Base-by-base conservation (phyloP, 2,888 invertebrate species). In the Microplitis manilae region DNA sequence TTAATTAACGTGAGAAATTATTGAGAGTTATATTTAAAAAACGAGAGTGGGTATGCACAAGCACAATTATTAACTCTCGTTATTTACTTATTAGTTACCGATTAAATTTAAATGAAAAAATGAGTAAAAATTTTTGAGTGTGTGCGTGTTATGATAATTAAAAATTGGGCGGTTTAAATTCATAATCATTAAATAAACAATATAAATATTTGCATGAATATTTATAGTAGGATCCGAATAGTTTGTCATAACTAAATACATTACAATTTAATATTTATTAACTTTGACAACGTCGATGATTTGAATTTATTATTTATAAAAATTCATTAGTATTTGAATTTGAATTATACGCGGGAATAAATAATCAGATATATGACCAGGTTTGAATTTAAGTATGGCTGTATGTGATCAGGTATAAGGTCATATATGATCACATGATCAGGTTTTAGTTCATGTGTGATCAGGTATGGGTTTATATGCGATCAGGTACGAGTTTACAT, bases 71-170 rank as follows among this genome's bases (percentile, higher is more conserved):
- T 64, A 2, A 60, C 50, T 50, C 50, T 50, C 50, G 50, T 50
- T 50, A 50, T 60, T 60, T 60, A 13, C 2, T n/a, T n/a, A 60
- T 17, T 64, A 30, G 30, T 64, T 17, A 64, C 64, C 17, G 62
- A 62, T 17, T 8, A 62, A 62, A 17, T 62, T 5, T n/a, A 62
- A 62, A 62, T 59, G 64, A 8, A 64, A n/a, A 64, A 64, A 64
- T 17, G 7, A 64, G 8, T 5, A 38, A 67, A 20, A 67, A 67
- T 9, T 67, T 38, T n/a, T 17, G 13, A 30, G 38, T 64, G n/a
- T 64, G n/a, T 17, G 17, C 64, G n/a, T 64, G n/a, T 1, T 17
- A 17, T 5, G 64, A 20, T 17, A 8, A 13, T 50, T 8, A 50
- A 50, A 13, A 50, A 50, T 13, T 50, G 50, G 9, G 50, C 50